These are phyloP conservation scores for Eupeodes corollae DNA, from an alignment of 1,140 invertebrate genomes.

Conservation along the genomic window DNA sequence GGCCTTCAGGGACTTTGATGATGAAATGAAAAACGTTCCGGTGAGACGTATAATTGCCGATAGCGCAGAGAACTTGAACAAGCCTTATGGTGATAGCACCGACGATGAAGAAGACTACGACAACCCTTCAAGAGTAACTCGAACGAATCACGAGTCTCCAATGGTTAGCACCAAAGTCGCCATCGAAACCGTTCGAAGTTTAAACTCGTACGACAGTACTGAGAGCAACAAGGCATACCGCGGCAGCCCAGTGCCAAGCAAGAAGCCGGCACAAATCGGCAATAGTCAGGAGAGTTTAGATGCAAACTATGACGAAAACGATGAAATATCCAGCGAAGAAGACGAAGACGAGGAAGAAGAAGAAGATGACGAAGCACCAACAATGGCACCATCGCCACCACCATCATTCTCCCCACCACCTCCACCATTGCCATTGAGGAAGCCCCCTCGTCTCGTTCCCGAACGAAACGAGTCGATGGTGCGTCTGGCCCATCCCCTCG, in stretches of 20 bases:
- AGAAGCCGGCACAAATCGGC: slow-evolving; percentile 2
- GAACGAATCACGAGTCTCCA: background rate
- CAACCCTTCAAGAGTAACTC: slow-evolving; percentile 19
- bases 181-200: no score
- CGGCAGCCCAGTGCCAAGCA: no score
- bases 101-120: slow-evolving; percentile 11
- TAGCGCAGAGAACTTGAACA: background rate
- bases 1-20: slow-evolving; percentile 34
- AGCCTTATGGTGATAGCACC: slow-evolving; percentile 6
- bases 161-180: background rate
- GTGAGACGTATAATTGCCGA: slow-evolving; percentile 10
- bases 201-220: no score
- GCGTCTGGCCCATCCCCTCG: slow-evolving; percentile 22
- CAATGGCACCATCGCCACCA: slow-evolving; percentile 2
- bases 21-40: slow-evolving; percentile 25
- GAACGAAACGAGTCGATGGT: slow-evolving; percentile 25
- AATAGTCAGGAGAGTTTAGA: slow-evolving; percentile 25
- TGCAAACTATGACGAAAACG: slow-evolving; percentile 6
- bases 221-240: no score
- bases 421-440: background rate
- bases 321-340: background rate
- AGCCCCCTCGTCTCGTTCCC: slow-evolving; percentile 8
- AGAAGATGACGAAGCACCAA: background rate
- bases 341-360: slow-evolving; percentile 1
- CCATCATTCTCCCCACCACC: background rate